Evolutionary conservation across 2,888 invertebrate species (phyloP).

Genomic region (Thelaira solivaga): DNA sequence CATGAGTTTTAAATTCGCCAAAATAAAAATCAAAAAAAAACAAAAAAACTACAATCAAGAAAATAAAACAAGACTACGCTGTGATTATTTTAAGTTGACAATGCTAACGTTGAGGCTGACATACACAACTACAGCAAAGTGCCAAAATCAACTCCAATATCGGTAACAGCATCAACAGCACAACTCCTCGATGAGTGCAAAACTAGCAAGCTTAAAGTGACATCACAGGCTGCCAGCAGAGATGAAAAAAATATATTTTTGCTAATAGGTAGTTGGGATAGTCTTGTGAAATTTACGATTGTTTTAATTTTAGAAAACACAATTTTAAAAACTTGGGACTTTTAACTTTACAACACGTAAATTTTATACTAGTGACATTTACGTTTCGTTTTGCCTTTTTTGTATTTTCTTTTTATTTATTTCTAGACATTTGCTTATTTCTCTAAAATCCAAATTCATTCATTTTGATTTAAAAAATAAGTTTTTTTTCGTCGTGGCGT

Average conservation of each 20-base stretch:
- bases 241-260: background rate
- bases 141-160: conserved; percentile 6
- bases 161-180: conserved; percentile 22
- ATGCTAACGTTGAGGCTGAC: conserved; percentile 24
- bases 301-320: conserved; percentile 53
- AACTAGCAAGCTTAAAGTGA: conserved; percentile 33
- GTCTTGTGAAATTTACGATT: conserved; percentile 52
- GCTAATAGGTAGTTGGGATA: conserved; percentile 39
- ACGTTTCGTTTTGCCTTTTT: conserved; percentile 7
- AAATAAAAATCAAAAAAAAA: conserved; percentile 9
- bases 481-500: conserved; percentile 9
- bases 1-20: conserved; percentile 35
- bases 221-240: conserved; percentile 31
- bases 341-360: conserved; percentile 56
- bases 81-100: conserved; percentile 60
- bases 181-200: background rate
- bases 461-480: conserved; percentile 23
- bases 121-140: background rate
- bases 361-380: conserved; percentile 44
- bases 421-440: conserved; percentile 14
- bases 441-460: conserved; percentile 21
- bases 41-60: background rate
- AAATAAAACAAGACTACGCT: conserved; percentile 35
- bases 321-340: conserved; percentile 49
- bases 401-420: conserved; percentile 4